Conservation (phyloP, 2,888 invertebrate species). For the Aporophyla nigra region DNA sequence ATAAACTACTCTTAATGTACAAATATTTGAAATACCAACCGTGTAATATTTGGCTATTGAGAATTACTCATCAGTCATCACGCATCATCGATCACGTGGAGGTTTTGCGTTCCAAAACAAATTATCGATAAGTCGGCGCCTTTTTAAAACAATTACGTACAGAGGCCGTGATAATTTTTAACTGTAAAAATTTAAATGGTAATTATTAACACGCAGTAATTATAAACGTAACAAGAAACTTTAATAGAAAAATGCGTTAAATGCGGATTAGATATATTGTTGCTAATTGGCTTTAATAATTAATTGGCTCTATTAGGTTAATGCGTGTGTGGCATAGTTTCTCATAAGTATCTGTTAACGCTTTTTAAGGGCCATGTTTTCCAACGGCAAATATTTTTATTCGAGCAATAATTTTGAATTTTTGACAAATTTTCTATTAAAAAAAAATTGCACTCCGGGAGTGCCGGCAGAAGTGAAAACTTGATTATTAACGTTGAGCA, state of each 20-base stretch:
- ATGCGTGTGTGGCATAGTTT: background rate
- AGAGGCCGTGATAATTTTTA: constrained; percentile 30
- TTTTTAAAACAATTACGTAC: constrained; percentile 36
- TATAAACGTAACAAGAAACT: constrained; percentile 2
- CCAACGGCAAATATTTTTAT: background rate
- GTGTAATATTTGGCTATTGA: constrained; percentile 19
- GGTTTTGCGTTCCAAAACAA: constrained; percentile 62
- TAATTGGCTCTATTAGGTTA: background rate
- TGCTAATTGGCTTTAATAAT: background rate
- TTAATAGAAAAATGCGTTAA: background rate
- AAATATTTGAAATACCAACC: background rate
- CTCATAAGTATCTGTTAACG: background rate
- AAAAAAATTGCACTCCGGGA: background rate
- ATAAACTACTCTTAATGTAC: background rate
- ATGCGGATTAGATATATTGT: background rate
- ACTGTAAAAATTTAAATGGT: constrained; percentile 17
- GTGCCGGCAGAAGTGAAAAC: too few relatives aligned
- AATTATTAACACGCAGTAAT: constrained; percentile 35
- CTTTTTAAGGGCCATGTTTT: background rate
- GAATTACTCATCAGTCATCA: constrained; percentile 2
- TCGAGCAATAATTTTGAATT: background rate
- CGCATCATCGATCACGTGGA: constrained; percentile 39
- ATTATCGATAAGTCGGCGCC: constrained; percentile 10
- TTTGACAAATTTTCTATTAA: too few relatives aligned
- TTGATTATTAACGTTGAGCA: too few relatives aligned